phyloP scores from a whole-genome alignment of 1,140 invertebrate species.

The Gerris buenoi region DNA sequence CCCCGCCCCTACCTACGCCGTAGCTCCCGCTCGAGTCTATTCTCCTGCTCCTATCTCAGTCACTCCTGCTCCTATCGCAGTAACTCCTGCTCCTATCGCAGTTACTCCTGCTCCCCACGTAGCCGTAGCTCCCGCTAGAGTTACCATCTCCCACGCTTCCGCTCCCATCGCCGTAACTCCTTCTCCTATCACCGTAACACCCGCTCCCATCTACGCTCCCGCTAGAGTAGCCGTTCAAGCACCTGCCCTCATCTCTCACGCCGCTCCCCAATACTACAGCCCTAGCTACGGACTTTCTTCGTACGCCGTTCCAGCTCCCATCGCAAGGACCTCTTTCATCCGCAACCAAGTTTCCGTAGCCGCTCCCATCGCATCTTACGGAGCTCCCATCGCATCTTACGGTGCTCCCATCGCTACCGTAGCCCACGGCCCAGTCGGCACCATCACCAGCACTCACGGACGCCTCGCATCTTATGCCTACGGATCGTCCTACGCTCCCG shows the following conservation, averaged over 20 bases:
- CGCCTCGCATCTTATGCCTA: slow-evolving; percentile 3
- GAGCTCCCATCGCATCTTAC: neutral
- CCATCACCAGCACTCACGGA: slow-evolving; percentile 4
- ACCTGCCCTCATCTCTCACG: neutral
- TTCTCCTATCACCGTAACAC: neutral
- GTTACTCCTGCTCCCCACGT: slow-evolving; percentile 3
- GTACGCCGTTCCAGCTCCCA: neutral
- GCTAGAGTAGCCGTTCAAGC: neutral
- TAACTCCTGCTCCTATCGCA: neutral
- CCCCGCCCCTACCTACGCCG: neutral
- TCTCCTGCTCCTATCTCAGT: slow-evolving; percentile 3
- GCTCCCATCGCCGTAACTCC: neutral
- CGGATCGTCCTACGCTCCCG: neutral
- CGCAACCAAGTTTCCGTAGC: slow-evolving; percentile 2
- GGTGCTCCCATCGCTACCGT: slow-evolving; percentile 2
- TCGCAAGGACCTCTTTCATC: neutral
- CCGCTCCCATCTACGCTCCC: neutral
- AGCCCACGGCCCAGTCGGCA: slow-evolving; percentile 3
- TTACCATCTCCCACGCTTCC: neutral
- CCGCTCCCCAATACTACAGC: neutral
- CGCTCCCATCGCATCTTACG: slow-evolving; percentile 6
- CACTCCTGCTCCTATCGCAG: neutral
- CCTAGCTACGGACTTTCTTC: neutral
- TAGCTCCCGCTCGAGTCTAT: neutral
- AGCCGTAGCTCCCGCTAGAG: slow-evolving; percentile 7